phyloP scores from a whole-genome alignment of 2,888 invertebrate species.

The Trimorus sp. region DNA sequence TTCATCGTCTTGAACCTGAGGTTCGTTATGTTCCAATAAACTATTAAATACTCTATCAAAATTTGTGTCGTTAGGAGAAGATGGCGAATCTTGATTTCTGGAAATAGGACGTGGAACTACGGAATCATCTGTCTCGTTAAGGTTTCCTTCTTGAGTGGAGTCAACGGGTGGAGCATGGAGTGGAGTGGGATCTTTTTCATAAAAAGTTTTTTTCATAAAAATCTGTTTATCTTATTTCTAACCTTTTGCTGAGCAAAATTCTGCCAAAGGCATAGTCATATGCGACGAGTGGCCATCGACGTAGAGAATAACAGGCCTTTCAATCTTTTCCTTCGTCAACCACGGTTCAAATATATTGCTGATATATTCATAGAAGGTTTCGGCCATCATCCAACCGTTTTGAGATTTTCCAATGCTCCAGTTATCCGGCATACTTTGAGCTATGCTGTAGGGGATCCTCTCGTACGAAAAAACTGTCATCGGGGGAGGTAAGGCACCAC shows the following conservation, averaged over 20 bases:
- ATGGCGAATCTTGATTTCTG: not conserved
- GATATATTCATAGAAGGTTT: conserved; percentile 78
- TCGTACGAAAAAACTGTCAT: conserved; percentile 73
- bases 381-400: conserved; percentile 80
- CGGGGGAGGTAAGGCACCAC: conserved; percentile 69
- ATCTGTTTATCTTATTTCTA: not conserved
- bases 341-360: conserved; percentile 78
- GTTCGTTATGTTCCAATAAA: not conserved
- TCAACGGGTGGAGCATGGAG: not conserved
- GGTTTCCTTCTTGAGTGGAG: not conserved
- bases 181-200: not conserved
- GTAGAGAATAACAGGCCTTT: conserved; percentile 77
- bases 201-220: not conserved
- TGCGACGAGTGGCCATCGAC: conserved; percentile 79
- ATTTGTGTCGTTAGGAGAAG: not conserved
- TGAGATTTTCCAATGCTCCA: conserved; percentile 79
- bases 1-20: not conserved
- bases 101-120: not conserved
- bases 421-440: conserved; percentile 69
- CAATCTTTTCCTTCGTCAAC: conserved; percentile 73
- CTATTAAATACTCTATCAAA: not conserved
- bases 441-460: conserved; percentile 71
- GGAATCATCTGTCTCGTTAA: not conserved
- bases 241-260: too few relatives aligned
- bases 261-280: conserved; percentile 74